phyloP scores from a whole-genome alignment of 2,113 vertebrate species.

The Scatophagus argus region DNA sequence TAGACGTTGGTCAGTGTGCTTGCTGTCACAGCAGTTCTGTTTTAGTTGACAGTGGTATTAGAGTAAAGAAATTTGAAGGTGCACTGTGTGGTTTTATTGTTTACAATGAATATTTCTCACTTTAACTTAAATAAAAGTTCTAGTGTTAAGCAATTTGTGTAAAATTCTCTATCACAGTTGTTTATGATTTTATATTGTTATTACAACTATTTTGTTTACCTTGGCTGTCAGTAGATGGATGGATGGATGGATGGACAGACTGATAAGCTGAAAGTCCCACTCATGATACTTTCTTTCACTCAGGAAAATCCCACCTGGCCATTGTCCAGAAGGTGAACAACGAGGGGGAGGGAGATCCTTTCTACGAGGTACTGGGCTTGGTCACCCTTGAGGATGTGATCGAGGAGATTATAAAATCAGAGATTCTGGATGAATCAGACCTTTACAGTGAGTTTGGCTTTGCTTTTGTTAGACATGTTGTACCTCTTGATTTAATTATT shows the following conservation, averaged over 20 bases:
- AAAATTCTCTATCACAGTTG: too few relatives aligned
- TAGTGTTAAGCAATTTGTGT: too few relatives aligned
- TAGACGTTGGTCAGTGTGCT: too few relatives aligned
- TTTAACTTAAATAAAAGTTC: too few relatives aligned
- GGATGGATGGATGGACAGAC: rapidly evolving
- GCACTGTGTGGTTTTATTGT: not conserved
- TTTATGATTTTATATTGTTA: not conserved
- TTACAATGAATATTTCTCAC: not conserved
- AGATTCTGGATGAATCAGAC: constrained; percentile 95
- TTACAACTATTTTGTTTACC: not conserved
- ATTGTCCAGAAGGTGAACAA: constrained; percentile 99
- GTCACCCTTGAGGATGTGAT: constrained; percentile 97
- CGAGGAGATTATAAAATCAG: constrained; percentile 96
- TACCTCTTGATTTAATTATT: not conserved
- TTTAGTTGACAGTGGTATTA: not conserved
- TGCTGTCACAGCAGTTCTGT: not conserved
- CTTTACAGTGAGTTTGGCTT: constrained; percentile 88
- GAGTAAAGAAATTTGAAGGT: not conserved
- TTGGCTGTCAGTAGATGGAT: not conserved
- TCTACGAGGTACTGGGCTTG: constrained; percentile 96
- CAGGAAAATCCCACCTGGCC: constrained; percentile 97
- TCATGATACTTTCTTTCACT: constrained; percentile 1
- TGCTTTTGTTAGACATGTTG: not conserved
- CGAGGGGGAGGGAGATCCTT: constrained; percentile 95
- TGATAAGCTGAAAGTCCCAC: not conserved